Percentiles rank a stretch among this genome's conserved stretches.
phyloP scores from a whole-genome alignment of 2,113 vertebrate genomes.

The Oceanodroma tethys region DNA sequence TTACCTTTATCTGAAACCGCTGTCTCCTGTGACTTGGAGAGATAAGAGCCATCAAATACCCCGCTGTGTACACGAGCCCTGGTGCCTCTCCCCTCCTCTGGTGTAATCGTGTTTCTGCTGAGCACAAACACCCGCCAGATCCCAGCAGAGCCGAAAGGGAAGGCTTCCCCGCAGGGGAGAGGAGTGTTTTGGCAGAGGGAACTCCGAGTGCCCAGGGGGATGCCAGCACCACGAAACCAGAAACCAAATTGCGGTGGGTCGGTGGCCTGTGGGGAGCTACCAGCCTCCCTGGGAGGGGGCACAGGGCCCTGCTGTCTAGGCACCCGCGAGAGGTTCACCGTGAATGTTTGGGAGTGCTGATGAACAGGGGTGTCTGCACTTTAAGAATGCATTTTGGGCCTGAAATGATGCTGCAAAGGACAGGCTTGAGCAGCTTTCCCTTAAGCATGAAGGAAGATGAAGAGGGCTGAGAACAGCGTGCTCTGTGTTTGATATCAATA shows the following conservation, averaged over 20 bases:
- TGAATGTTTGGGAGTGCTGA: background rate
- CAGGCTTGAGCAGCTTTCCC: background rate
- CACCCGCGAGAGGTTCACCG: rapidly evolving
- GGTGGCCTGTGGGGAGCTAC: background rate
- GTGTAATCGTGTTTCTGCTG: rapidly evolving
- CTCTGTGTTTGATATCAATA: background rate
- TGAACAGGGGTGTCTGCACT: background rate
- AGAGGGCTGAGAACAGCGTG: background rate
- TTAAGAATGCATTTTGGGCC: background rate
- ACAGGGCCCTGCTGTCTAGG: background rate
- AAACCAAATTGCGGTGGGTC: background rate
- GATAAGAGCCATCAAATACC: background rate
- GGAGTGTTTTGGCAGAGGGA: background rate
- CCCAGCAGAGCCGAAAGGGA: background rate
- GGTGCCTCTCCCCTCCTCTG: background rate
- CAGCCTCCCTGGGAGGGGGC: background rate
- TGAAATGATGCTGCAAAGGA: background rate
- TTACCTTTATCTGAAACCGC: background rate
- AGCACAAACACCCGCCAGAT: background rate
- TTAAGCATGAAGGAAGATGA: background rate
- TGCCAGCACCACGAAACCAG: background rate
- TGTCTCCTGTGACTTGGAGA: background rate
- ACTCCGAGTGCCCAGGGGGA: rapidly evolving
- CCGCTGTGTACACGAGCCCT: rapidly evolving
- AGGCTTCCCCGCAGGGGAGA: background rate